Conservation (phyloP, 2,797 vertebrate species). For the Hippoglossus hippoglossus region DNA sequence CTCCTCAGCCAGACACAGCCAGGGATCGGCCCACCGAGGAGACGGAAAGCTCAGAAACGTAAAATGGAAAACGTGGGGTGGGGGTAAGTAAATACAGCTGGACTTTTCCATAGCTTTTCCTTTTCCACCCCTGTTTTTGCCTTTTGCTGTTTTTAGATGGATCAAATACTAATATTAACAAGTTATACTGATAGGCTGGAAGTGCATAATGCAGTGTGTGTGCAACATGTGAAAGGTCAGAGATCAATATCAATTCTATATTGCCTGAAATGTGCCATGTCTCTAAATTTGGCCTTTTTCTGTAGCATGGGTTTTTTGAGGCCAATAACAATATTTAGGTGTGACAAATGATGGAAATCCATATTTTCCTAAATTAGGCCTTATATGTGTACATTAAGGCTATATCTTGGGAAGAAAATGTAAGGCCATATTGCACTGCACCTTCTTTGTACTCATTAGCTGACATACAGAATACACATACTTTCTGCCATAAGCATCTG, state of each 20-base stretch:
- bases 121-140: slow-evolving; percentile 51
- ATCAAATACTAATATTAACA: slow-evolving; percentile 42
- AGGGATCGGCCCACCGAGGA: slow-evolving; percentile 45
- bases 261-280: neutral
- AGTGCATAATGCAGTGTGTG: neutral
- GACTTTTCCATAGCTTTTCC: slow-evolving; percentile 67
- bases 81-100: slow-evolving; percentile 77
- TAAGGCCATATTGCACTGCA: too few relatives aligned
- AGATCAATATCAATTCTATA: neutral
- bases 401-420: too few relatives aligned
- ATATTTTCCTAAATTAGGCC: neutral
- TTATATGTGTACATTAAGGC: neutral
- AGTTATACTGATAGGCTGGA: neutral
- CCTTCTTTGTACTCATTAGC: too few relatives aligned
- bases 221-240: neutral
- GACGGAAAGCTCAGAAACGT: slow-evolving; percentile 47
- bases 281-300: neutral
- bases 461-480: too few relatives aligned
- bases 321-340: neutral
- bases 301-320: neutral
- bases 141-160: slow-evolving; percentile 38
- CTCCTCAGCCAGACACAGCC: slow-evolving; percentile 53
- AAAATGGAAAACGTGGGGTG: slow-evolving; percentile 35
- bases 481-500: too few relatives aligned
- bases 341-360: neutral